phyloP scores from a whole-genome alignment of 2,888 invertebrate genomes.

The Endotricha flammealis region DNA sequence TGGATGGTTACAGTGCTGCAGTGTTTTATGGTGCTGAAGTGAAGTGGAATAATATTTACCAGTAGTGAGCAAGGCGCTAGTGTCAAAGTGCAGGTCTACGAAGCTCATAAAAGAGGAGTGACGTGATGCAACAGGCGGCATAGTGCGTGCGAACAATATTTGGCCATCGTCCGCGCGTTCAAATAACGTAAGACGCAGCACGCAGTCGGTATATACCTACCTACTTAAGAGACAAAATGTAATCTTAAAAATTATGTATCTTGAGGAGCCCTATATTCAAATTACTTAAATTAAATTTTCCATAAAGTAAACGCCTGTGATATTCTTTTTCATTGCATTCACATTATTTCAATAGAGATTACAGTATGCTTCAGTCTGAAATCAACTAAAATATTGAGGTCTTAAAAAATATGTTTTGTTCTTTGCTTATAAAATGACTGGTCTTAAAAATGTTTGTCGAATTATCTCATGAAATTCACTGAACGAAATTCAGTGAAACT shows the following conservation, averaged over 20 bases:
- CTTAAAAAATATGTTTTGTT: no score
- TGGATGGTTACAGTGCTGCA: constrained; percentile 1
- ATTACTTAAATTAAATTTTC: no score
- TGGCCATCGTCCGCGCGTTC: background rate
- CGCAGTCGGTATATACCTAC: background rate
- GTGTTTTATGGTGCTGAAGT: background rate
- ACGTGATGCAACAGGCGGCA: constrained; percentile 3
- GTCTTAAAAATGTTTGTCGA: no score
- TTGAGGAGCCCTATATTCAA: no score
- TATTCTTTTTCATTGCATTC: no score
- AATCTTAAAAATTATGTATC: background rate
- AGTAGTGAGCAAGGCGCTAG: background rate
- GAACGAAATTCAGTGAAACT: no score
- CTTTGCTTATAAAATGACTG: no score
- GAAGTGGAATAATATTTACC: constrained; percentile 6
- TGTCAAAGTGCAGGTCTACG: constrained; percentile 8
- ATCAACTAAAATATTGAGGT: no score
- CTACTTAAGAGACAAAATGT: background rate
- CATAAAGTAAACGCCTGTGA: no score
- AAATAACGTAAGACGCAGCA: background rate
- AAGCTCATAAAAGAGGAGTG: constrained; percentile 3
- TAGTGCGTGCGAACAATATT: constrained; percentile 5
- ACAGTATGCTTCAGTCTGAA: no score
- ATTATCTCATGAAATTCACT: no score
- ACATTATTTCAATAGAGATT: no score